Percentiles rank a stretch among this genome's conserved stretches.
These are phyloP conservation scores for Lanius ludovicianus DNA, from an alignment of 2,113 vertebrate species.

Conservation along the genomic window DNA sequence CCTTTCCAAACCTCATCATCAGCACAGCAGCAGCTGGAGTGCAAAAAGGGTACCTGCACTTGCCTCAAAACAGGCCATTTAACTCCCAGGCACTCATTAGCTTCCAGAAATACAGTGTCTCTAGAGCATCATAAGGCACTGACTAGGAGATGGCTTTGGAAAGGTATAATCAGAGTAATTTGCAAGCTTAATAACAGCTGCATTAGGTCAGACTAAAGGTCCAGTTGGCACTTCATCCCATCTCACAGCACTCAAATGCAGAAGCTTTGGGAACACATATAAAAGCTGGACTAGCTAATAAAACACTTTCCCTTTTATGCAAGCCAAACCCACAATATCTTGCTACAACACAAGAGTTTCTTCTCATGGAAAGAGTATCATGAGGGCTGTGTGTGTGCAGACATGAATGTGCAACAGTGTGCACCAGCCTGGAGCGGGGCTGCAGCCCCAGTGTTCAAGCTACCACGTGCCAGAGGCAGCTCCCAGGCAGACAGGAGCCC, in stretches of 20 bases:
- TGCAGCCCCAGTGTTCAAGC: background rate
- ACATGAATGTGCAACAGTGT: rapidly evolving
- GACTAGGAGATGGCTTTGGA: background rate
- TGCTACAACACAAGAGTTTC: background rate
- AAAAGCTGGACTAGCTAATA: background rate
- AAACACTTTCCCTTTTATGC: rapidly evolving
- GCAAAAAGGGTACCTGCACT: background rate
- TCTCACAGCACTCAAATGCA: background rate
- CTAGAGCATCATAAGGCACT: background rate
- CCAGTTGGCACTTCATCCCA: background rate
- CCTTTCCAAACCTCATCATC: background rate
- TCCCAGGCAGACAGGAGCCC: background rate
- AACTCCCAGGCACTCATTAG: background rate
- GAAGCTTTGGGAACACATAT: background rate
- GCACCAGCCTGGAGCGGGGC: background rate
- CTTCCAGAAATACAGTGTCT: background rate
- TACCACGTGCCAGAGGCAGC: background rate
- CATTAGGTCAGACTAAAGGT: background rate
- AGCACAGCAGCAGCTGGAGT: background rate
- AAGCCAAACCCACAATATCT: background rate
- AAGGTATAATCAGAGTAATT: background rate
- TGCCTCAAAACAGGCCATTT: background rate
- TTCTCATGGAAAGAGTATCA: background rate
- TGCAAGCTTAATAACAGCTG: background rate
- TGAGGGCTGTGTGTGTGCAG: background rate